phyloP scores from a whole-genome alignment of 2,113 vertebrate species.

The Xiphophorus couchianus region DNA sequence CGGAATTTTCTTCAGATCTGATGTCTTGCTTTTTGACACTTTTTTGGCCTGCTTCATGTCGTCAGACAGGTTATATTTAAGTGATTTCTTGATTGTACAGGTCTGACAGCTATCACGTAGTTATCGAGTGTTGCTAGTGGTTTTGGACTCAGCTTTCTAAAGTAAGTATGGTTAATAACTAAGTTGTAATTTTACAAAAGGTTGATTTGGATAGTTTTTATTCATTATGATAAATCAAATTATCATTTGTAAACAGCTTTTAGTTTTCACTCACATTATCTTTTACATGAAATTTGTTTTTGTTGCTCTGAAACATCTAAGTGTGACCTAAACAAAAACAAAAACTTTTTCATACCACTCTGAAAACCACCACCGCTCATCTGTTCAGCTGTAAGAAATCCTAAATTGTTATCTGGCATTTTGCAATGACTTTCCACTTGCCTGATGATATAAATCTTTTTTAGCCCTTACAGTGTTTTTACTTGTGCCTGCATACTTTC shows the following conservation, averaged over 20 bases:
- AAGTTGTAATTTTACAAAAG: no score
- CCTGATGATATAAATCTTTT: constrained; percentile 21
- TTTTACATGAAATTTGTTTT: no score
- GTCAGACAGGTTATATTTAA: not conserved
- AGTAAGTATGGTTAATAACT: no score
- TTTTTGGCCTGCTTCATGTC: no score
- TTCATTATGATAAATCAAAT: no score
- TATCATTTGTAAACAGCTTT: no score
- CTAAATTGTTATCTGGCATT: not conserved
- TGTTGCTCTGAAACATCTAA: not conserved
- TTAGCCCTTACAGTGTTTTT: constrained; percentile 6
- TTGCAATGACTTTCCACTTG: constrained; percentile 3
- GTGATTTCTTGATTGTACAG: not conserved
- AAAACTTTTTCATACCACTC: no score
- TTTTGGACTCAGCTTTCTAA: no score
- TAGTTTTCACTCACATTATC: no score
- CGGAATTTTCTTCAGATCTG: not conserved
- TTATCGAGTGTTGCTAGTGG: not conserved
- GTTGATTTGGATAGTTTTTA: not conserved
- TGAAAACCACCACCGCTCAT: not conserved
- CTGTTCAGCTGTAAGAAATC: not conserved
- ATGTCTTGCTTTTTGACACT: no score
- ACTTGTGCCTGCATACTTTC: constrained; percentile 14
- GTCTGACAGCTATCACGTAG: not conserved
- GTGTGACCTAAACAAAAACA: not conserved